Evolutionary conservation across 2,888 invertebrate species (phyloP), one percentile per base, ranked within the genome.

Genomic region (Sarcophaga caerulescens): DNA sequence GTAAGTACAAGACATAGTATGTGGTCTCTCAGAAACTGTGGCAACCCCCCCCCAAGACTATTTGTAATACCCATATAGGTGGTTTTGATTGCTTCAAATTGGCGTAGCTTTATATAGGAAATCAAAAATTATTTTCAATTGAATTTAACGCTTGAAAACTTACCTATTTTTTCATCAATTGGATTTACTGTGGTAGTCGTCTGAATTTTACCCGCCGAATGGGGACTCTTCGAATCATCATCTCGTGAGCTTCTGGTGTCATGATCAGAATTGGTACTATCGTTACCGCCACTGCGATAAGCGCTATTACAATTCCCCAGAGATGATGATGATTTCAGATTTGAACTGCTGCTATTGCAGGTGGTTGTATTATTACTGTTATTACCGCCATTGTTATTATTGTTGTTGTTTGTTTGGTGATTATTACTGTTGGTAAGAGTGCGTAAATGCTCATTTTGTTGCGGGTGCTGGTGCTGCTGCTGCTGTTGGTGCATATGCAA

Each of bases 201-300:
- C 62, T 68, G 57, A 45, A 52, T 90, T 86, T 92, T 92, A 57
- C 90, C 92, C 47, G 91, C 89, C 44, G 92, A 92, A 80, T 90
- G 89, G 3, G 93, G 93, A 90, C 93, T 93, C 89, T 93, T 93
- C 21, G 93, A 93, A 88, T 93, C 92, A 75, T 93, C 92, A 88
- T 93, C 93, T 11, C 93, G 89, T 0, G 93, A 93, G 82, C 93
- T 93, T 81, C 90, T 90, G 0, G 93, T 92, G 63, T 93, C 93
- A 83, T 92, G 92, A 88, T 93, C 93, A 66, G 93, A 92, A 62
- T 91, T 91, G 69, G 92, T 92, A 89, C 93, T 91, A 60, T 91
- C 90, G 79, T 89, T 90, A 44, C 90, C 88, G 6, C 89, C 90
- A 44, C 90, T 88, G 6, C 89, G 88, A 35, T 88, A 87, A 73